Base-by-base conservation (phyloP, 1,140 invertebrate genomes). In the Drosophila azteca region DNA sequence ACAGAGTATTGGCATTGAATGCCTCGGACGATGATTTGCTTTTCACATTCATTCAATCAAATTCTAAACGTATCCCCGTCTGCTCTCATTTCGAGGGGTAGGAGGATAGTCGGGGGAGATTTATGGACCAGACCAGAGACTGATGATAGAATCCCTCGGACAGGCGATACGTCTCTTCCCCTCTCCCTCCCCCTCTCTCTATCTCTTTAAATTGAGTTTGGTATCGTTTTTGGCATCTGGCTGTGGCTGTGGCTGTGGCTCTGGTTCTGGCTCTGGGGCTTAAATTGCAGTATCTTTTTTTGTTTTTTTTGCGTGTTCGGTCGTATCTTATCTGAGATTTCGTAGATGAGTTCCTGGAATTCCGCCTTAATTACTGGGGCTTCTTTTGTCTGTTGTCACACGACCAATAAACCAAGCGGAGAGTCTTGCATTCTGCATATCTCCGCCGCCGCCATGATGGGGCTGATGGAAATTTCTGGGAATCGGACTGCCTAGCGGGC, bases 41-140 rank as follows among this genome's bases (percentile, higher is more conserved):
- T 68, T 84, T 76, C 77, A 79, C 72, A 72, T 77, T 66, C 80
- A 84, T 84, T 79, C 80, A 84, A 84, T 84, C 77, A 76, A 72
- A 62, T 59, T 49, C 75, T 66, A 77, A 77, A 67, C 74, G 59
- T 24, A 75, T 52, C 62, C 43, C 62, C 45, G 65, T 48, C 52
- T 52, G 53, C 49, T 59, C 22, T 45, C 70, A 46, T 64, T 65
- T 74, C 13, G 31, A 11, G 35, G 35, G 35, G 11, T 11, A 13
- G 11, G 0, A 35, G 58, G 53, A 61, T 43, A 53, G 57, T 31
- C 31, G 9, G 22, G 11, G 31, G 24, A 61, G 55, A 71, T 61
- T 61, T 71, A 53, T 48, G 35, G 4, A 13, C 20, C 5, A 13
- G 4, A 13, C 35, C 35, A 13, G 35, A 39, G 11, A 13, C 11